Base-by-base conservation (phyloP, 2,113 vertebrate species). In the Ictidomys tridecemlineatus region DNA sequence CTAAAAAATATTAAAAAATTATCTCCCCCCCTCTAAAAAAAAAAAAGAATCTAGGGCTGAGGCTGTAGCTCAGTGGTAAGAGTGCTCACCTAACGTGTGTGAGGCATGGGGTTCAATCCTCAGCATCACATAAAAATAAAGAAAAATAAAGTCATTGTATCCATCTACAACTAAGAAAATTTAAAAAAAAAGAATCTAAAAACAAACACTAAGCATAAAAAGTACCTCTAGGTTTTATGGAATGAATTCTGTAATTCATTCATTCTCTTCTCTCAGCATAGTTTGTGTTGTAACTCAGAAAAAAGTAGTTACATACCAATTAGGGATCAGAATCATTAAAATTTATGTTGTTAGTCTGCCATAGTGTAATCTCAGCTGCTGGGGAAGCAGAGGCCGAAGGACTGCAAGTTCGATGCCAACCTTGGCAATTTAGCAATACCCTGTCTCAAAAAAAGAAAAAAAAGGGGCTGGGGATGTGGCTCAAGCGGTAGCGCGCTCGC, bases 241-340 rank as follows among this genome's bases (percentile, higher is more conserved):
- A 58, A 24, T 58, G 20, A 0, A 58, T 58, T 80, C 20, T 91
- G 89, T 85, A 42, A 80, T 69, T 89, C n/a, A 73, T 85, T 95
- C 45, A 61, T 28, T 58, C 51, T 58, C 32, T 42, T 65, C 51
- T 67, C 69, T 96, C 18, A 34, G 39, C 26, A 89, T 16, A 58
- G 14, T 82, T 56, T 42, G 72, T 61, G 48, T 61, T 74, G 45
- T 77, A 78, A 4, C 39, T 86, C 7, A 82, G 67, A 93, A 80
- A 32, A 48, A 28, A 88, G 70, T 56, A 74, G 18, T 48, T 79
- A 45, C 24, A 56, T 63, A 39, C 56, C 73, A 72, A 76, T 86
- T 80, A 77, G 45, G 39, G 78, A 77, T 83, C 65, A 69, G 34
- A 79, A 18, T 90, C 30, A 51, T 88, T 80, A 94, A 77, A 87